Conservation (phyloP, 1,140 invertebrate species). For the Ceratitis capitata region DNA sequence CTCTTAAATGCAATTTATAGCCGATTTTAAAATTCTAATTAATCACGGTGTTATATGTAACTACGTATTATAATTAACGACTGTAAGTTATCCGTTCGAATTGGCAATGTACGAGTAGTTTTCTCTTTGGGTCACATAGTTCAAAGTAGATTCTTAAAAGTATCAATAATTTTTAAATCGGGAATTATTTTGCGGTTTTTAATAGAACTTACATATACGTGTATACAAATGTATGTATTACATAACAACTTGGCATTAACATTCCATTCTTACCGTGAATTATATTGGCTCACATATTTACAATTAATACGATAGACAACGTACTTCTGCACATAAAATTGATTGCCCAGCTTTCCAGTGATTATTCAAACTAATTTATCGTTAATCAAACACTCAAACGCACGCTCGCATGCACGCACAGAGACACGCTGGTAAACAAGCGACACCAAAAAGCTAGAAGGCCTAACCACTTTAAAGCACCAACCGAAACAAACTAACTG, state of each 20-base stretch:
- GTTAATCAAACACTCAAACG: neutral
- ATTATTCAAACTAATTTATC: neutral
- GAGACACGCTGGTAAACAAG: neutral
- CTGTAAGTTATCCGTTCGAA: too few relatives aligned
- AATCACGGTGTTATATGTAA: too few relatives aligned
- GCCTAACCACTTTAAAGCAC: neutral
- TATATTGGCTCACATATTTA: constrained; percentile 34
- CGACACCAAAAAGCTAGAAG: neutral
- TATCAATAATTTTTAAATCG: too few relatives aligned
- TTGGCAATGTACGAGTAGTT: too few relatives aligned
- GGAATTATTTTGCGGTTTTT: too few relatives aligned
- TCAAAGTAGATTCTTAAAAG: too few relatives aligned
- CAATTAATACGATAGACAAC: constrained; percentile 23
- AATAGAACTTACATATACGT: too few relatives aligned
- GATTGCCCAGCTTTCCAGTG: constrained; percentile 35
- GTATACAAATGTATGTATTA: neutral
- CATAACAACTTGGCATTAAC: neutral
- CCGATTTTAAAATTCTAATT: too few relatives aligned
- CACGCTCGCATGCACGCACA: neutral
- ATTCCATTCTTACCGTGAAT: constrained; percentile 36
- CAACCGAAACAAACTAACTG: constrained; percentile 12
- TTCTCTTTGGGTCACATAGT: too few relatives aligned
- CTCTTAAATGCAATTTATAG: too few relatives aligned
- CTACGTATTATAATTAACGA: too few relatives aligned
- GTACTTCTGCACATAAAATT: constrained; percentile 23